These are phyloP conservation scores for Eristalis pertinax DNA, from an alignment of 2,888 invertebrate species.

Conservation along the genomic window DNA sequence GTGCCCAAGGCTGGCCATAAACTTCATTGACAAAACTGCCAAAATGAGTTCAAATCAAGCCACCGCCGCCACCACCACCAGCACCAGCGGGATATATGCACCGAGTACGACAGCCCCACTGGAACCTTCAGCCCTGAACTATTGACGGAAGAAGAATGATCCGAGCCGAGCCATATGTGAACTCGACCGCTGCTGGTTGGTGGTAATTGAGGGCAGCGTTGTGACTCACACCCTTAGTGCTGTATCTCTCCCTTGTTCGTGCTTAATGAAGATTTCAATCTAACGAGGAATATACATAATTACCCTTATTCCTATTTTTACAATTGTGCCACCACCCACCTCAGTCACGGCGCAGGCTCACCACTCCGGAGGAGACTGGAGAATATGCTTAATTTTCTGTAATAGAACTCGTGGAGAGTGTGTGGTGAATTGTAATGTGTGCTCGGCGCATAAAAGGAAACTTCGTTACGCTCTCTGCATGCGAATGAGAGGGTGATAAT, in stretches of 20 bases:
- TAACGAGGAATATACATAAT: slow-evolving; percentile 41
- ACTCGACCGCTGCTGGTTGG: slow-evolving; percentile 2
- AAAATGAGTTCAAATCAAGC: slow-evolving; percentile 49
- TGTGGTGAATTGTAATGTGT: slow-evolving; percentile 36
- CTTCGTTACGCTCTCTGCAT: slow-evolving; percentile 59
- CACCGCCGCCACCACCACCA: neutral
- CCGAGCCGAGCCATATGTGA: slow-evolving; percentile 23
- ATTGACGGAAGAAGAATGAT: slow-evolving; percentile 44
- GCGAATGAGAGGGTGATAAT: slow-evolving; percentile 46
- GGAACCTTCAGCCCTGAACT: slow-evolving; percentile 45
- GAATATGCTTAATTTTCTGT: slow-evolving; percentile 24
- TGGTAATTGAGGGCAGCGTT: slow-evolving; percentile 42
- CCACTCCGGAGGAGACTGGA: slow-evolving; percentile 23
- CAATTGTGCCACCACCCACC: slow-evolving; percentile 15
- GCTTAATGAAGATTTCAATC: slow-evolving; percentile 43
- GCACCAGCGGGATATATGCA: neutral
- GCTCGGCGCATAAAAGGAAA: slow-evolving; percentile 57
- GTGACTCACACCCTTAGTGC: slow-evolving; percentile 30
- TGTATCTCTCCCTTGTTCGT: slow-evolving; percentile 21
- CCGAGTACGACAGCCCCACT: slow-evolving; percentile 8
- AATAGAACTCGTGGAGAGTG: slow-evolving; percentile 11
- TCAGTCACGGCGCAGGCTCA: slow-evolving; percentile 49
- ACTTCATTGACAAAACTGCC: slow-evolving; percentile 65
- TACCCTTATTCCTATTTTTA: slow-evolving; percentile 49
- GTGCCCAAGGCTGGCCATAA: slow-evolving; percentile 63